Evolutionary conservation across 2,888 invertebrate genomes (phyloP), one percentile per base, ranked within the genome.

Genomic region (Zygaena filipendulae): DNA sequence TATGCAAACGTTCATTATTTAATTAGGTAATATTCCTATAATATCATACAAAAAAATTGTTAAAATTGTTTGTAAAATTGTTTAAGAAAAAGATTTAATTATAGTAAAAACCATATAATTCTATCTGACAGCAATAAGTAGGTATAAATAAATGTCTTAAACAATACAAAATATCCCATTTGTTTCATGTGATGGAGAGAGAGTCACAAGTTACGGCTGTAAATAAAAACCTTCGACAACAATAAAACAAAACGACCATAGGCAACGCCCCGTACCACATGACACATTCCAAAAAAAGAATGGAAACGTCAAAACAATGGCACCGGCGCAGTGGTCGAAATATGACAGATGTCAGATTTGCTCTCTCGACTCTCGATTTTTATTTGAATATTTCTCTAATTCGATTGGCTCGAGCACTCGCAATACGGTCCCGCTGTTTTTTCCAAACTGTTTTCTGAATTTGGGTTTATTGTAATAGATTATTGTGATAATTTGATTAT

Each of bases 311-410:
- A 54, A 49, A 59, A 55, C 53, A 55, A 55, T 55, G 58, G 50
- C 49, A 52, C 54, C 50, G 47, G 43, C 60, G n/a, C n/a, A n/a
- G n/a, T n/a, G 58, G 55, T 48, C 52, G 52, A n/a, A 59, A 61
- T 57, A 55, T 69, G 74, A 72, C 74, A 75, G 66, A 68, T 75
- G 74, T 71, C 72, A 71, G 64, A 62, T 67, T 61, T 61, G 56
- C 43, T 48, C 52, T 48, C 42, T 37, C 31, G 42, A 42, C 39
- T 29, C 42, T 49, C 44, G 40, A 42, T 35, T 42, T 42, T 32
- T 43, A 37, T 33, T 29, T 39, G 30, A 4, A 16, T 7, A 16
- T 16, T 40, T 39, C 50, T 48, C 45, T 54, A 41, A 53, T 56
- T 54, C 46, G 40, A 51, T 57, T 48, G 52, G 45, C 38, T 39